A percentile compares a stretch with the other conserved stretches of the same genome.
phyloP scores from a whole-genome alignment of 2,888 invertebrate genomes.

The Lomographa bimaculata region DNA sequence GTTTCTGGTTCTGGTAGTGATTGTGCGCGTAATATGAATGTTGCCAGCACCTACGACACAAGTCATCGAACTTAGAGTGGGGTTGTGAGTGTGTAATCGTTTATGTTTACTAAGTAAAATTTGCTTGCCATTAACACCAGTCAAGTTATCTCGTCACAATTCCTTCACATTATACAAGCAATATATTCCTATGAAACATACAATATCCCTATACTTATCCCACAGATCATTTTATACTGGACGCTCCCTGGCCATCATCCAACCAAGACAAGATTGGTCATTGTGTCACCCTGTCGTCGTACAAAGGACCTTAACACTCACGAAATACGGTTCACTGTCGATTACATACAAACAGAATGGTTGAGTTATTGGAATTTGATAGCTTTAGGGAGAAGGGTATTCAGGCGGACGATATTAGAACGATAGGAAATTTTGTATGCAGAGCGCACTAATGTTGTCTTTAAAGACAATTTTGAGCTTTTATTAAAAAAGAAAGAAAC shows the following conservation, averaged over 20 bases:
- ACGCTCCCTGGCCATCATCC: conserved; percentile 44
- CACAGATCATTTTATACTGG: conserved; percentile 39
- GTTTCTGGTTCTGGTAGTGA: too few relatives aligned
- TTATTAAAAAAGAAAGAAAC: too few relatives aligned
- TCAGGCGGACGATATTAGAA: conserved; percentile 35
- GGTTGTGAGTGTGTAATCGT: too few relatives aligned
- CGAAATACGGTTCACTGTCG: conserved; percentile 48
- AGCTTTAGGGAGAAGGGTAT: conserved; percentile 35
- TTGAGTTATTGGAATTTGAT: conserved; percentile 53
- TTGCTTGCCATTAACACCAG: too few relatives aligned
- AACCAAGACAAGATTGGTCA: conserved; percentile 40
- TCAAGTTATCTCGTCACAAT: too few relatives aligned
- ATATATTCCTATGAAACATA: background rate
- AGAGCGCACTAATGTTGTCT: background rate
- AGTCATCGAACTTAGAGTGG: too few relatives aligned
- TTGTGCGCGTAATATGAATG: too few relatives aligned
- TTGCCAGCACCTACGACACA: too few relatives aligned
- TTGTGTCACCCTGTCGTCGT: conserved; percentile 36
- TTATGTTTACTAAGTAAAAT: too few relatives aligned
- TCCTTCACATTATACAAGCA: too few relatives aligned
- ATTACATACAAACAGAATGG: conserved; percentile 28
- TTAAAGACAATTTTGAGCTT: too few relatives aligned
- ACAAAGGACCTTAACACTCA: conserved; percentile 38
- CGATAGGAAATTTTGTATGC: conserved; percentile 35
- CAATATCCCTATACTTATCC: conserved; percentile 8